phyloP scores from a whole-genome alignment of 2,888 invertebrate species.

The Drosophila limbata region DNA sequence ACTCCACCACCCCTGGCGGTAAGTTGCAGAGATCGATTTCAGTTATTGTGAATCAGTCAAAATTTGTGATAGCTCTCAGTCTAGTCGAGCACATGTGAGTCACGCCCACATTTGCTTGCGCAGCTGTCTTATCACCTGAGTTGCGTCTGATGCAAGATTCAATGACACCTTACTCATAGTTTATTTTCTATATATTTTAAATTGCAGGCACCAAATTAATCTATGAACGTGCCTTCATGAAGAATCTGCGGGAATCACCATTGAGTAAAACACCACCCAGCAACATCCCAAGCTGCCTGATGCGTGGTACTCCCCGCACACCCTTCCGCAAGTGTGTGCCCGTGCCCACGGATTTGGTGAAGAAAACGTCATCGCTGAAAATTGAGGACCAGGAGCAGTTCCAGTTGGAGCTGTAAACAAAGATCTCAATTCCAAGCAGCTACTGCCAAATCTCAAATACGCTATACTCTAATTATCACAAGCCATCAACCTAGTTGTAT shows the following conservation, averaged over 20 bases:
- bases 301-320: conserved; percentile 87
- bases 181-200: not conserved
- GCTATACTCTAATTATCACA: conserved; percentile 28
- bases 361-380: conserved; percentile 77
- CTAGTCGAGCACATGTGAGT: conserved; percentile 88
- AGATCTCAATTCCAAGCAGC: conserved; percentile 52
- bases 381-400: conserved; percentile 85
- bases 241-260: conserved; percentile 95
- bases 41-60: conserved; percentile 42
- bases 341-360: conserved; percentile 75
- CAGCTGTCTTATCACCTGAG: conserved; percentile 58
- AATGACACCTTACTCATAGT: conserved; percentile 26
- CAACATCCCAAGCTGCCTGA: conserved; percentile 91
- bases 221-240: conserved; percentile 94
- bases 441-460: conserved; percentile 59
- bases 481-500: conserved; percentile 43
- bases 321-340: conserved; percentile 85
- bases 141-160: conserved; percentile 79
- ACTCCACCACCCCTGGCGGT: conserved; percentile 98
- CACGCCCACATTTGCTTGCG: conserved; percentile 30
- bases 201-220: conserved; percentile 95
- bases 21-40: conserved; percentile 81
- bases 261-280: conserved; percentile 95
- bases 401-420: conserved; percentile 83
- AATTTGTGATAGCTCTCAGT: conserved; percentile 34